Conservation (phyloP, 2,888 invertebrate genomes). For the Ophraella communa region DNA sequence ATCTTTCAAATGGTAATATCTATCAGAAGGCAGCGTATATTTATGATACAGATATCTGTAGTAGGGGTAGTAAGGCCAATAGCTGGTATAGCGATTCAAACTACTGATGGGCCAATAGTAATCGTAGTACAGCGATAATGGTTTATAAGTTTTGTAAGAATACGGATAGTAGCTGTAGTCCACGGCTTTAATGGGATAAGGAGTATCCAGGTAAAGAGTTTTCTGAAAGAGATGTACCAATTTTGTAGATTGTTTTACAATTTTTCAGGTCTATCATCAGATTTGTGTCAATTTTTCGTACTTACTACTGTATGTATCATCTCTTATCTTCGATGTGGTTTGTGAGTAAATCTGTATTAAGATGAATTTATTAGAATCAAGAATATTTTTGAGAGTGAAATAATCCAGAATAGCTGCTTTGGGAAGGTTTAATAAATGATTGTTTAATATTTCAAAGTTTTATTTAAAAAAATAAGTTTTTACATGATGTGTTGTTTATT, state of each 20-base stretch:
- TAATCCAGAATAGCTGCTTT: too few species aligned
- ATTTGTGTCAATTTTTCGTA: background rate
- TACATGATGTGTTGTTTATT: background rate
- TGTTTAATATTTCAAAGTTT: too few species aligned
- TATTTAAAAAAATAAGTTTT: slow-evolving; percentile 5
- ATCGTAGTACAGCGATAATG: slow-evolving; percentile 45
- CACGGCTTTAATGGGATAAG: slow-evolving; percentile 36
- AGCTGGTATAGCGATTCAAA: slow-evolving; percentile 43
- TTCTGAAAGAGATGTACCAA: slow-evolving; percentile 47
- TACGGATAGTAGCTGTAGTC: slow-evolving; percentile 45
- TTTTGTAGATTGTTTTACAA: too few species aligned
- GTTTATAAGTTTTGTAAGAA: slow-evolving; percentile 44
- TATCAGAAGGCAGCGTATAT: slow-evolving; percentile 46
- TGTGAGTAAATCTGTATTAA: too few species aligned
- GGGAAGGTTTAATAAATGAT: too few species aligned
- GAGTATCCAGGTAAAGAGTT: slow-evolving; percentile 45
- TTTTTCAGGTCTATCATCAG: background rate
- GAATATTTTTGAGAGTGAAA: too few species aligned
- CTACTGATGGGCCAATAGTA: slow-evolving; percentile 48
- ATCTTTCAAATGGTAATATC: slow-evolving; percentile 45
- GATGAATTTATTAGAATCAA: too few species aligned
- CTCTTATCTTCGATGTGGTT: background rate
- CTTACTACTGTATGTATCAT: slow-evolving; percentile 5
- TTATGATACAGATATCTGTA: slow-evolving; percentile 47
- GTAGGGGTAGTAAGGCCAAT: slow-evolving; percentile 45